Evolutionary conservation across 2,888 invertebrate species (phyloP), one percentile per base, ranked within the genome.

Genomic region (Unio pictorum): DNA sequence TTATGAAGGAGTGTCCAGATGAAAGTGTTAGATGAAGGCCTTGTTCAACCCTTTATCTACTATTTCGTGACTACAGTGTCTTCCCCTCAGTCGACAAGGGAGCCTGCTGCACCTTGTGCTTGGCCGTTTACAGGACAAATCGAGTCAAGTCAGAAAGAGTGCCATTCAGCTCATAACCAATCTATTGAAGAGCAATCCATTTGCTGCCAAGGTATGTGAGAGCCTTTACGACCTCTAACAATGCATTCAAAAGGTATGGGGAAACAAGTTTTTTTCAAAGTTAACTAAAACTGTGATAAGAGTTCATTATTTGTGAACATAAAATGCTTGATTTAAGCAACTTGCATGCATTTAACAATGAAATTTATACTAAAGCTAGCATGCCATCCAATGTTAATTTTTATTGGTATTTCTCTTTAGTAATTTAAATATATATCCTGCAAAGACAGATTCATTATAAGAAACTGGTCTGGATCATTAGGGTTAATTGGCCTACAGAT

Each of bases 121-220:
- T 18, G 93, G 93, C 11, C 93, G 96, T 30, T 81, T 98, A 60
- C 91, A 93, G 68, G 98, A 98, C 89, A 95, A 94, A 88, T 94
- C 95, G 2, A 94, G 95, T 8, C 92, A 93, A 68, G 98, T 97
- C 0, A 92, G 98, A 55, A 97, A 96, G 90, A 93, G 93, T 74
- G 95, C 97, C 4, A 93, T 96, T 69, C 94, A 94, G 84, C 92
- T 96, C 56, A 88, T 96, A 6, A 94, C 94, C 75, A 92, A 94
- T 23, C 94, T 97, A 88, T 91, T 98, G 59, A 94, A 95, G 88
- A 93, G 93, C 78, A 98, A 98, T 91, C 95, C 95, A 6, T 98
- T 94, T 76, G 86, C 88, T 69, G 83, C 87, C 3, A 87, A 86
- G 82, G 87, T 88, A 71, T 60, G 76, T 69, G 3, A 28, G 26